Evolutionary conservation across 2,888 invertebrate species (phyloP).

Genomic region (Pocota personata): DNA sequence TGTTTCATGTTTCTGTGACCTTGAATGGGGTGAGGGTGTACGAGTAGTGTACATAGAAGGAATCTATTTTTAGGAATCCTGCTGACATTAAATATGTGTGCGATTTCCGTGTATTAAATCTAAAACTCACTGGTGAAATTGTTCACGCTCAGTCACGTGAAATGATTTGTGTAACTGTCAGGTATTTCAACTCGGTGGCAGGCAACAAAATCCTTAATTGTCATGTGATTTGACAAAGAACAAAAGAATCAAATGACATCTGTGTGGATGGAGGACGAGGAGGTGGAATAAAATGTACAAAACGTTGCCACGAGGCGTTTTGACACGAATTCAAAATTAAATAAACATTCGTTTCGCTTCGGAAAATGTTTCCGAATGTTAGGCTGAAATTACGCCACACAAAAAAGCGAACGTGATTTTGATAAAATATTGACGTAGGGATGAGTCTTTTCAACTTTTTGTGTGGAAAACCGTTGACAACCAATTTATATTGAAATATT

Average conservation of each 20-base stretch:
- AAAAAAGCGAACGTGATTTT: too few relatives aligned
- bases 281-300: not conserved
- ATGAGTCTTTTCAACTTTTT: too few relatives aligned
- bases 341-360: constrained; percentile 2
- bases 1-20: not conserved
- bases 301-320: not conserved
- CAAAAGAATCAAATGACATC: not conserved
- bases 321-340: constrained; percentile 19
- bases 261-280: not conserved
- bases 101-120: not conserved
- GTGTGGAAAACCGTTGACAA: too few relatives aligned
- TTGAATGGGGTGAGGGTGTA: not conserved
- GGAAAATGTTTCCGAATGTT: not conserved
- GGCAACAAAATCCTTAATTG: not conserved
- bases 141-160: constrained; percentile 22
- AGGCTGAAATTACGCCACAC: not conserved
- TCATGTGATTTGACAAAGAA: not conserved
- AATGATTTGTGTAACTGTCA: constrained; percentile 36
- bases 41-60: not conserved
- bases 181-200: not conserved
- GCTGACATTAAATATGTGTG: not conserved
- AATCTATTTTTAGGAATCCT: constrained; percentile 20
- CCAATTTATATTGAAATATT: too few relatives aligned
- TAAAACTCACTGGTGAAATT: not conserved
- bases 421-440: too few relatives aligned